Base-by-base conservation (phyloP, 1,140 invertebrate species). In the Melipona quadrifasciata region DNA sequence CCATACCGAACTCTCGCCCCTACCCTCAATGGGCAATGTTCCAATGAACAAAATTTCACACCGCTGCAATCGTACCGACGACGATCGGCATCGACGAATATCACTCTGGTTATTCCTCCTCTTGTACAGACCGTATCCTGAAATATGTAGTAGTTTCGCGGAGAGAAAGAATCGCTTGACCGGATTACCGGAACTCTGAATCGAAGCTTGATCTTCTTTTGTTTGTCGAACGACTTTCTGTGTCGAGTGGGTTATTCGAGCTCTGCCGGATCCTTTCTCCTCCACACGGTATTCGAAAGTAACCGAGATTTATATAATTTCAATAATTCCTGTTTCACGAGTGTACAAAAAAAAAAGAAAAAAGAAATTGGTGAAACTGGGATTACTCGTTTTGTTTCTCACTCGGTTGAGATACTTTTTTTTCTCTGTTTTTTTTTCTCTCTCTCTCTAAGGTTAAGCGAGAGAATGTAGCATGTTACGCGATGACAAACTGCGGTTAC, bases 131-230 rank as follows among this genome's bases (percentile, higher is more conserved):
- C 0, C 72, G 57, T 77, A 27, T 51, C 16, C 27, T n/a, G n/a
- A 24, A 39, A 19, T n/a, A 10, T 47, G 39, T 47, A 47, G 24
- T 77, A 1, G 17, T 74, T 17, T n/a, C 1, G 10, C 39, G 6
- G 19, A 65, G 39, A 39, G 24, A 64, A 21, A 17, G 39, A 78
- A 78, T 67, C 76, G 47, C 17, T 16, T 78, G 76, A 79, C 51
- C 64, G 64, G 51, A 79, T 79, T 79, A 79, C 31, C 16, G 27
- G n/a, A 67, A 34, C 27, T 67, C 47, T 39, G 47, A 78, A 34
- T 78, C 61, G 76, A 55, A 67, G 61, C 61, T 64, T 21, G 0
- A 51, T 11, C 6, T n/a, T 39, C 77, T 39, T 79, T 68, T 57
- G 64, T 79, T 55, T 68, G 77, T 24, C 64, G 51, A 14, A n/a